These are phyloP conservation scores for Chelidonichthys spinosus DNA, from an alignment of 2,797 vertebrate species.

Conservation along the genomic window DNA sequence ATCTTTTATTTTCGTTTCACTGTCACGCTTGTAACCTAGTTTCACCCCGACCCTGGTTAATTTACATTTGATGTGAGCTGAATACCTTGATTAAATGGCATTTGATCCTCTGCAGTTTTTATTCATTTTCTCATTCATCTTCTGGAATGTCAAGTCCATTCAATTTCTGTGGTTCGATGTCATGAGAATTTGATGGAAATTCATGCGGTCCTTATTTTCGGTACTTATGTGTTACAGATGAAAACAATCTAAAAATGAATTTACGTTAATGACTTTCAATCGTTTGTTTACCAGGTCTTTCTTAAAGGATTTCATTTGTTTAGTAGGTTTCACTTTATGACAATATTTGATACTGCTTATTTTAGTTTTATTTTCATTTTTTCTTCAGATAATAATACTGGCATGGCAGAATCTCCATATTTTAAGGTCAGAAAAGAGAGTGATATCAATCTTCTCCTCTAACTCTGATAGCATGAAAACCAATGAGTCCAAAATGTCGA, in stretches of 20 bases:
- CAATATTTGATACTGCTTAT: not conserved
- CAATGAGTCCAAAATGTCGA: conserved; percentile 17
- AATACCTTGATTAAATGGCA: not conserved
- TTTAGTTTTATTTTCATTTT: not conserved
- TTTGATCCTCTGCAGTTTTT: not conserved
- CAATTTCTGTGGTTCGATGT: not conserved
- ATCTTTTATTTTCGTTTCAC: not conserved
- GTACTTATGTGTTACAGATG: not conserved
- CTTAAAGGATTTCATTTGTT: not conserved
- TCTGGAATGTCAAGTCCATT: not conserved
- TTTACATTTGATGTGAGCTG: not conserved
- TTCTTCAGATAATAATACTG: not conserved
- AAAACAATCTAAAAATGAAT: not conserved
- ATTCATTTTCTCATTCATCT: not conserved
- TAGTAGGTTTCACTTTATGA: not conserved
- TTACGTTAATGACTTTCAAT: not conserved
- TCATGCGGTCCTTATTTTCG: not conserved
- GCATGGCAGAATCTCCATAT: not conserved
- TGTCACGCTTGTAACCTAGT: not conserved
- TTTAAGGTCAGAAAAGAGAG: not conserved
- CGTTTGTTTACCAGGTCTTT: not conserved
- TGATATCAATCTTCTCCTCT: not conserved
- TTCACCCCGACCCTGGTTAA: not conserved
- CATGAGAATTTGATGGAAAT: not conserved
- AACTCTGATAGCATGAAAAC: not conserved